Evolutionary conservation across 2,797 vertebrate genomes (phyloP), one percentile per base, ranked within the genome.

Genomic region (Poecilia wingei): DNA sequence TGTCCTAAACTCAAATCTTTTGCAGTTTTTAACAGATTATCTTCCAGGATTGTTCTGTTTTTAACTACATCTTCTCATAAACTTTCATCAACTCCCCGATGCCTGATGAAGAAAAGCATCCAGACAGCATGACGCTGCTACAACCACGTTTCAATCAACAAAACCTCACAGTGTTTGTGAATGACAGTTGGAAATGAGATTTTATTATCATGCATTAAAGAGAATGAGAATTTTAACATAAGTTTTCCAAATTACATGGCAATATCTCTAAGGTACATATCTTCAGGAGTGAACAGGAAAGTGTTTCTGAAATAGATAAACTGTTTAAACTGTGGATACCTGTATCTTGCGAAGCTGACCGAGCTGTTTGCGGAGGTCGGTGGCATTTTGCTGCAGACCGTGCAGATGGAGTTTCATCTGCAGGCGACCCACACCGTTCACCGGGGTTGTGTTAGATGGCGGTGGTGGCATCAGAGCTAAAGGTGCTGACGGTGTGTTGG

Each of bases 361-460:
- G 25, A 99, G 97, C 93, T 99, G 98, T 86, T 97, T 97, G 74
- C 98, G 97, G 79, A 99, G 96, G 90, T 98, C 97, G 0, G 95
- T 97, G 91, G 98, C 96, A 0, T 98, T 99, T 86, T 97, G 97
- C 93, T 99, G 98, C 84, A 99, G 95, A 89, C 97, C 97, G 0
- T 98, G 97, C 83, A 99, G 95, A 87, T 99, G 97, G 80, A 98
- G 96, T 94, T 98, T 97, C 97, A 99, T 98, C 94, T 99, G 97
- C 89, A 98, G 87, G 61, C 97, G 97, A 76, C 93, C 95, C 82
- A 97, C 86, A 12, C 96, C 94, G 4, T 96, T 96, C 90, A 96
- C 90, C 84, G 95, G 97, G 87, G 93, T 91, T 83, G 81, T 87
- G 70, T 94, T 94, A 0, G 96, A 95, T 0, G 96, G 97, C 0